Evolutionary conservation across 2,888 invertebrate genomes (phyloP).

Genomic region (Phengaris alcon): DNA sequence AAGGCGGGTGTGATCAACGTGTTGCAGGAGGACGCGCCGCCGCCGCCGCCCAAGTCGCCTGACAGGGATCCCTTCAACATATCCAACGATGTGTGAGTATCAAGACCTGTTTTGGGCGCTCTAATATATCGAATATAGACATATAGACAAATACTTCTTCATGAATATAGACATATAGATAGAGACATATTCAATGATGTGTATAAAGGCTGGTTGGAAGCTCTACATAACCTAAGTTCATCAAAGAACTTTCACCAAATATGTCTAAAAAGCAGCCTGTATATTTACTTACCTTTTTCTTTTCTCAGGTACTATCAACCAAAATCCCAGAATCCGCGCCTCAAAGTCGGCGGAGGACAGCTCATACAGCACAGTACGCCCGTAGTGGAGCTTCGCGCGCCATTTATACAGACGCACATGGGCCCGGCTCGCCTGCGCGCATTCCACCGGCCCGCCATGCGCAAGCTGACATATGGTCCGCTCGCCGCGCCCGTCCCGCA

Average conservation of each 20-base stretch:
- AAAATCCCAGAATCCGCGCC: conserved; percentile 88
- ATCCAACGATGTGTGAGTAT: conserved; percentile 94
- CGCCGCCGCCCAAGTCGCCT: conserved; percentile 93
- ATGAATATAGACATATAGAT: conserved; percentile 72
- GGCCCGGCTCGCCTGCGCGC: conserved; percentile 85
- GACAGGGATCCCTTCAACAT: conserved; percentile 98
- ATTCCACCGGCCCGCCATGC: conserved; percentile 95
- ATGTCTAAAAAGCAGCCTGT: background rate
- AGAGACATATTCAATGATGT: conserved; percentile 98
- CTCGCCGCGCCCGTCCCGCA: conserved; percentile 87
- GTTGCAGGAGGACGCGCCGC: conserved; percentile 93
- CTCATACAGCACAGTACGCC: conserved; percentile 98
- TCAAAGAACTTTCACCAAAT: too few species aligned
- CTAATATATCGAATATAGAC: too few species aligned
- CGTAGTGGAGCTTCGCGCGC: conserved; percentile 94
- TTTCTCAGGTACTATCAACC: conserved; percentile 92
- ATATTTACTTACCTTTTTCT: background rate
- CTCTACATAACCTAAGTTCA: too few species aligned
- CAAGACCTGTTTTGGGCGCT: background rate
- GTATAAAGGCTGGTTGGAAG: conserved; percentile 40
- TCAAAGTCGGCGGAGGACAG: conserved; percentile 94
- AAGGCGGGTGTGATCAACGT: conserved; percentile 98
- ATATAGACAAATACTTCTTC: conserved; percentile 92
- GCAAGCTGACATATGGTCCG: conserved; percentile 90
- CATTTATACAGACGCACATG: conserved; percentile 97